Evolutionary conservation across 2,113 vertebrate species (phyloP).

Genomic region (Bombycilla garrulus): DNA sequence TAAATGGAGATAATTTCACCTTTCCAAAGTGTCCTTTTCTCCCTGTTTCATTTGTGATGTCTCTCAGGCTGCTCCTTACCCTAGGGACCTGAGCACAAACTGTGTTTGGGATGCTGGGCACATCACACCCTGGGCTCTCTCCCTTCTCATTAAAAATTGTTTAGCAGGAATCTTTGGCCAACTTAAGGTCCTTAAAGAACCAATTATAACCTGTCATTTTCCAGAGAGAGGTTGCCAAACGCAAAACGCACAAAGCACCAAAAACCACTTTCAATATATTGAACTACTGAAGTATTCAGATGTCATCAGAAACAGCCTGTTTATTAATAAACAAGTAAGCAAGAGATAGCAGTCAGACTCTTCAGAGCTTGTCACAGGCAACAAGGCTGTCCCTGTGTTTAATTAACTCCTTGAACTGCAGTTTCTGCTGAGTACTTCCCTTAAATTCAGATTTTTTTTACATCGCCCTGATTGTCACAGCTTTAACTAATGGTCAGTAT

Average conservation of each 20-base stretch:
- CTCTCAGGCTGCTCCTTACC: background rate
- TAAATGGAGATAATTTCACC: background rate
- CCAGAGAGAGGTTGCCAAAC: background rate
- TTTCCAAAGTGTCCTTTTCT: background rate
- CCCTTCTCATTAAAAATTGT: background rate
- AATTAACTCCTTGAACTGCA: background rate
- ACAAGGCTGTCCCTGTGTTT: background rate
- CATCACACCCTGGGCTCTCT: background rate
- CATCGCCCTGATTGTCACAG: background rate
- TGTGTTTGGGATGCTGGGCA: accelerated
- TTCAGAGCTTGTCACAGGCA: background rate
- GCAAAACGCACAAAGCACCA: background rate
- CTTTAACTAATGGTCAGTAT: background rate
- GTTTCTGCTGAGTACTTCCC: background rate
- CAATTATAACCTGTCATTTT: background rate
- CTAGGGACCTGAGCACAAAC: background rate
- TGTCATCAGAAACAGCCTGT: background rate
- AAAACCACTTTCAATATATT: background rate
- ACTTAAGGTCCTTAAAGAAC: background rate
- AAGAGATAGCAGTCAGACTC: background rate
- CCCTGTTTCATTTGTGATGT: background rate
- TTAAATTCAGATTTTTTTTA: background rate
- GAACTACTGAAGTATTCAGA: background rate
- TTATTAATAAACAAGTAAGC: background rate
- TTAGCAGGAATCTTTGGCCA: background rate